Conservation (phyloP, 2,888 invertebrate genomes). For the Oscheius onirici region DNA sequence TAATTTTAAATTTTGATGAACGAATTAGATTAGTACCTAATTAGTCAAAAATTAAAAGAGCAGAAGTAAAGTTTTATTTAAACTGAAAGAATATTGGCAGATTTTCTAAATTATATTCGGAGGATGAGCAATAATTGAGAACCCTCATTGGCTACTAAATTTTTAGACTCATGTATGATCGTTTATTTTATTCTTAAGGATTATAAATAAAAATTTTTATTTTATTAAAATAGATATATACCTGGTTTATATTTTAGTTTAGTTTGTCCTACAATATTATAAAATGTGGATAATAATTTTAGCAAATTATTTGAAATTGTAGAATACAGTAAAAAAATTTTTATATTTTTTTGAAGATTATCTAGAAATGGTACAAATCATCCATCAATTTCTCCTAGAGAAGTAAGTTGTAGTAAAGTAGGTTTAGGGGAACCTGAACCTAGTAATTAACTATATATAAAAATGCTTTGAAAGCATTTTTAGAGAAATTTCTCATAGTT, state of each 20-base stretch:
- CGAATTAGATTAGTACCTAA: constrained; percentile 62
- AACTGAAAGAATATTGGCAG: constrained; percentile 67
- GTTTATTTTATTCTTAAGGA: constrained; percentile 64
- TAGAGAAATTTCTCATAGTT: constrained; percentile 50
- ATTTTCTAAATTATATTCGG: constrained; percentile 63
- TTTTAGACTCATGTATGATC: constrained; percentile 61
- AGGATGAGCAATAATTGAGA: constrained; percentile 62
- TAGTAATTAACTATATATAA: constrained; percentile 55
- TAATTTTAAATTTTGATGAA: constrained; percentile 57
- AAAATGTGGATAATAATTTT: constrained; percentile 49
- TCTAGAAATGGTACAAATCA: constrained; percentile 62
- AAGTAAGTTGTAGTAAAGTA: constrained; percentile 69
- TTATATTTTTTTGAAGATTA: constrained; percentile 64
- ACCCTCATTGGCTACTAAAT: constrained; percentile 61
- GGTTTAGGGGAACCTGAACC: constrained; percentile 61
- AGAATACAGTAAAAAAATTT: constrained; percentile 61
- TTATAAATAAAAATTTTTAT: constrained; percentile 57
- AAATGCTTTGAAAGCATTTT: constrained; percentile 62
- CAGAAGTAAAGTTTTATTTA: constrained; percentile 65
- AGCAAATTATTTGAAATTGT: constrained; percentile 53
- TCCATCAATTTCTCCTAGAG: constrained; percentile 65
- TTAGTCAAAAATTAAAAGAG: constrained; percentile 60
- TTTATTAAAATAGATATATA: constrained; percentile 64
- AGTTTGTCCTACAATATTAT: constrained; percentile 59
- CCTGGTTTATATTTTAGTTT: constrained; percentile 56